These are phyloP conservation scores for Fopius arisanus DNA, from an alignment of 1,140 invertebrate genomes.

Conservation along the genomic window DNA sequence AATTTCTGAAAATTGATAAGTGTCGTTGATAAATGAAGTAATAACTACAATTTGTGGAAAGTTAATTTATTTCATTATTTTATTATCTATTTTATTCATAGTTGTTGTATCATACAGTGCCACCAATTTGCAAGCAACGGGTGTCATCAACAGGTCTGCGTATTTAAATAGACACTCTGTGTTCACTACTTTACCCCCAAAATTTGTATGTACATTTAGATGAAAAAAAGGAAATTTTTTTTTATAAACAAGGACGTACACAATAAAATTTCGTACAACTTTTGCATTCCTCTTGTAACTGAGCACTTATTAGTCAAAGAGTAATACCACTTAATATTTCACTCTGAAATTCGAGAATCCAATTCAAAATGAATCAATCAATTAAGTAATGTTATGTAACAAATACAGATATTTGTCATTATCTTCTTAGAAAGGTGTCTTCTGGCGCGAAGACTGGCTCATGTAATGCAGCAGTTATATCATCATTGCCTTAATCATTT, in stretches of 20 bases:
- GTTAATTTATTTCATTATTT: conserved; percentile 30
- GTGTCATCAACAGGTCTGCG: background rate
- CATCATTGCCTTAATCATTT: background rate
- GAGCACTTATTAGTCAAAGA: background rate
- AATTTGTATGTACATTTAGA: background rate
- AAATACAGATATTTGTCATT: background rate
- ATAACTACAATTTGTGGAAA: conserved; percentile 26
- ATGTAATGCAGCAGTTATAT: background rate
- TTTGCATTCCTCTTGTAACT: background rate
- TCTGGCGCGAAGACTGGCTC: background rate
- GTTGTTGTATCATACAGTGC: background rate
- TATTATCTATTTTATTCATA: background rate
- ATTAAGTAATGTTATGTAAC: background rate
- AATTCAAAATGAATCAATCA: background rate
- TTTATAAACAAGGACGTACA: background rate
- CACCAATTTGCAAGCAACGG: background rate
- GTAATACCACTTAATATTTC: background rate
- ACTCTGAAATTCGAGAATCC: background rate
- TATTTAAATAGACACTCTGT: background rate
- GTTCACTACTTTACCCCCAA: background rate
- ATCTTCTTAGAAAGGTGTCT: background rate
- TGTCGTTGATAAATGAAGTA: background rate
- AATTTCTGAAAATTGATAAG: background rate
- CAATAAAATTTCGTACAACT: conserved; percentile 3
- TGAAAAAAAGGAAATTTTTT: background rate